These are phyloP conservation scores for Pelobates cultripes DNA, from an alignment of 2,797 vertebrate species.

Conservation along the genomic window DNA sequence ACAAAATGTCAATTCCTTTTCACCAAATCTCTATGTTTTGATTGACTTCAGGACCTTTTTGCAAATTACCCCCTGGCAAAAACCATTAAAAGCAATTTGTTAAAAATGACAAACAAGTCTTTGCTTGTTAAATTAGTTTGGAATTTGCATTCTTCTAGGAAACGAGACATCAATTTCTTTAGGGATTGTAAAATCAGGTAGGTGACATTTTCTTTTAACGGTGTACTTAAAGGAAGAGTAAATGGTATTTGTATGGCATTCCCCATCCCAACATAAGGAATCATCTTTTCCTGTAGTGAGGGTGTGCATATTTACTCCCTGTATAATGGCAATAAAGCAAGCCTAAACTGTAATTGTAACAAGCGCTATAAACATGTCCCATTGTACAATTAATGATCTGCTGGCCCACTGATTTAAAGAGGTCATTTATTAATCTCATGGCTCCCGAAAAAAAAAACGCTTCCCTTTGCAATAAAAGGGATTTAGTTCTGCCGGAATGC, in stretches of 20 bases:
- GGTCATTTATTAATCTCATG: slow-evolving; percentile 6
- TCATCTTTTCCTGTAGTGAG: not conserved
- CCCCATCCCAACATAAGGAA: not conserved
- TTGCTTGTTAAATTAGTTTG: not conserved
- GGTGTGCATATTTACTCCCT: not conserved
- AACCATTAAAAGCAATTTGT: not conserved
- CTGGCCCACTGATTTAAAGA: not conserved
- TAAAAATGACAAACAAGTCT: not conserved
- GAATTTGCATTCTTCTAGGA: not conserved
- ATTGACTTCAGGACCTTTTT: no score
- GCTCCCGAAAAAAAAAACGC: not conserved
- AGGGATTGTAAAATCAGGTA: not conserved
- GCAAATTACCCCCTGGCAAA: not conserved
- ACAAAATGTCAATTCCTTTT: no score
- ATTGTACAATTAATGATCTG: not conserved
- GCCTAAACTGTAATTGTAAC: not conserved
- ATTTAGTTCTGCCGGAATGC: not conserved
- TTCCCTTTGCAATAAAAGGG: not conserved
- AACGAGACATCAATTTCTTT: not conserved
- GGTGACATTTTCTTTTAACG: not conserved
- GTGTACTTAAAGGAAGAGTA: not conserved
- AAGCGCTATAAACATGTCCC: not conserved
- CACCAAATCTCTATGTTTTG: no score
- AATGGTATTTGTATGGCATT: no score
- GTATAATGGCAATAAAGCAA: not conserved